These are phyloP conservation scores for Eulithis testata DNA, from an alignment of 2,888 invertebrate genomes.

Conservation along the genomic window DNA sequence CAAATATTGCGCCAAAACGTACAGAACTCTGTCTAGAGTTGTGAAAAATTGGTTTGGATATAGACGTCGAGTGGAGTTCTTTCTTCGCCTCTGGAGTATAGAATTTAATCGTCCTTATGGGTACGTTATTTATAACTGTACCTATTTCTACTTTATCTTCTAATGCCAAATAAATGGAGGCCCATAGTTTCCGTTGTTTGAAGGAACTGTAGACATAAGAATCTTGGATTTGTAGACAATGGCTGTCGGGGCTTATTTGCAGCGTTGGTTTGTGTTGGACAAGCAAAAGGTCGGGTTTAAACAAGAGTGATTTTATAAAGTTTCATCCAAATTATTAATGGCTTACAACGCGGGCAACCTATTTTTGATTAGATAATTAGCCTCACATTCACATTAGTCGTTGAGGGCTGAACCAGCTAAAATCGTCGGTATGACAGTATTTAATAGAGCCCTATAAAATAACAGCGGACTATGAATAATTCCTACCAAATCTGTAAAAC, in stretches of 20 bases:
- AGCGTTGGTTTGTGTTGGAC: conserved; percentile 9
- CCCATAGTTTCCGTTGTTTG: conserved; percentile 15
- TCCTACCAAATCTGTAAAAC: too few species aligned
- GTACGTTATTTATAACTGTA: conserved; percentile 62
- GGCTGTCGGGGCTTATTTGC: conserved; percentile 12
- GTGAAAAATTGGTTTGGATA: conserved; percentile 69
- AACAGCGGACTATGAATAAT: too few species aligned
- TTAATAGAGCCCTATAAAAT: too few species aligned
- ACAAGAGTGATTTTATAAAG: conserved; percentile 1
- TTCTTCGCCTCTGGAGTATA: conserved; percentile 57
- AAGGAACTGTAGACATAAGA: conserved; percentile 20
- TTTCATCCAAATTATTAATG: conserved; percentile 1
- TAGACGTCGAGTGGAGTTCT: conserved; percentile 63
- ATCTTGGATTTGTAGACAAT: conserved; percentile 22
- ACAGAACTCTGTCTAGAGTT: conserved; percentile 48
- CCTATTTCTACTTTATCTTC: conserved; percentile 46
- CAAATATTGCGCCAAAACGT: conserved; percentile 47
- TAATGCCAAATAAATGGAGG: conserved; percentile 38
- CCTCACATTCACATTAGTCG: too few species aligned
- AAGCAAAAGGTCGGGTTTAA: conserved; percentile 10
- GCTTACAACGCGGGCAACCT: background rate
- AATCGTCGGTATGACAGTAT: too few species aligned
- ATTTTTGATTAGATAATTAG: background rate
- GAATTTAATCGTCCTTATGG: conserved; percentile 69
- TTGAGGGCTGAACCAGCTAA: too few species aligned